Conservation (phyloP, 2,797 vertebrate genomes). For the Cuniculus paca region DNA sequence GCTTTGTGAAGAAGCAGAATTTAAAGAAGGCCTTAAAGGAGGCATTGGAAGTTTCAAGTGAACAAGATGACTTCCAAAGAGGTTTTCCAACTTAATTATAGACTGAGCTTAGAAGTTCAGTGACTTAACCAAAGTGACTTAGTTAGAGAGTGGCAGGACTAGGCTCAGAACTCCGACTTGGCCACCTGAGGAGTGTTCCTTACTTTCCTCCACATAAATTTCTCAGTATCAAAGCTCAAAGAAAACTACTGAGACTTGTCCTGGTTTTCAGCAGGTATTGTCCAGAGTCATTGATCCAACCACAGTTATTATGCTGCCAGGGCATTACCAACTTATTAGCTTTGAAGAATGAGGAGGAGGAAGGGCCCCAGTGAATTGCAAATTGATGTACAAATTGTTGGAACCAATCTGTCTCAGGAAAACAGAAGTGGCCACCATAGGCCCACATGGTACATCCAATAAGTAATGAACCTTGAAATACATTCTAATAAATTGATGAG, state of each 20-base stretch:
- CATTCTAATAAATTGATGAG: background rate
- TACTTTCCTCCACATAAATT: background rate
- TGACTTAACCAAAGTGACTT: background rate
- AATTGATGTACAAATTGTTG: background rate
- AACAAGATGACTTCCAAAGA: background rate
- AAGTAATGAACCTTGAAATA: background rate
- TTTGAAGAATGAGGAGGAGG: background rate
- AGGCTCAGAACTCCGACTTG: background rate
- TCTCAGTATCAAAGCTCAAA: background rate
- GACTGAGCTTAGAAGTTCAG: background rate
- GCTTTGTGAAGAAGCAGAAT: background rate
- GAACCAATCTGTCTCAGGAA: constrained; percentile 28
- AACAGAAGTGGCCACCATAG: background rate
- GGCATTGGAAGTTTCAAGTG: background rate
- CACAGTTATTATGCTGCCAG: background rate
- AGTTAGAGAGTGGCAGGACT: background rate
- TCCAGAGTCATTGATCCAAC: background rate
- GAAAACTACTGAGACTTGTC: background rate
- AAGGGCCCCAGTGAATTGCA: background rate
- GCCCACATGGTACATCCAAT: background rate
- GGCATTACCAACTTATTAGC: background rate
- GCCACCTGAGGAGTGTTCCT: background rate
- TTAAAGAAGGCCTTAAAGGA: background rate
- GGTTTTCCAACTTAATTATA: background rate
- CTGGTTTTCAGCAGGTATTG: background rate